Conservation (phyloP, 1,140 invertebrate species). For the Armadillidium nasatum region DNA sequence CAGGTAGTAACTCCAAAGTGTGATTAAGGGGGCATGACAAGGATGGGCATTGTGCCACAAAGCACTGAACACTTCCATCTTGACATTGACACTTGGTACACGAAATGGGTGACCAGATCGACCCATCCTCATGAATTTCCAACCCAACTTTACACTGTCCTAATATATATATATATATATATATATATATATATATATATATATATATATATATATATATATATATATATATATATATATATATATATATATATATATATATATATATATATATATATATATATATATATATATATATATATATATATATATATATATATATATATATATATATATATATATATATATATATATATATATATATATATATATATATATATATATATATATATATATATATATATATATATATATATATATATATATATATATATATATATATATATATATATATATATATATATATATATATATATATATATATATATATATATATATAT, state of each 20-base stretch:
- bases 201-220: neutral
- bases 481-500: too few relatives aligned
- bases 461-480: too few relatives aligned
- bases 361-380: neutral
- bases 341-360: too few relatives aligned
- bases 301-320: too few relatives aligned
- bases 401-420: slow-evolving; percentile 6
- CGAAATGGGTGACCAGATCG: slow-evolving; percentile 23
- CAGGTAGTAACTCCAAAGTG: slow-evolving; percentile 21
- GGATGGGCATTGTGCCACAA: slow-evolving; percentile 20
- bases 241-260: too few relatives aligned
- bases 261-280: too few relatives aligned
- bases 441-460: too few relatives aligned
- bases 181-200: neutral
- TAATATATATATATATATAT: neutral
- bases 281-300: too few relatives aligned
- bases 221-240: neutral
- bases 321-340: too few relatives aligned
- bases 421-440: too few relatives aligned
- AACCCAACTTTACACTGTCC: neutral
- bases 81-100: slow-evolving; percentile 29
- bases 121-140: neutral
- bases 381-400: slow-evolving; percentile 6
- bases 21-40: slow-evolving; percentile 24
- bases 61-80: slow-evolving; percentile 21